phyloP scores from a whole-genome alignment of 2,888 invertebrate species.

The Eucera pruinosa region DNA sequence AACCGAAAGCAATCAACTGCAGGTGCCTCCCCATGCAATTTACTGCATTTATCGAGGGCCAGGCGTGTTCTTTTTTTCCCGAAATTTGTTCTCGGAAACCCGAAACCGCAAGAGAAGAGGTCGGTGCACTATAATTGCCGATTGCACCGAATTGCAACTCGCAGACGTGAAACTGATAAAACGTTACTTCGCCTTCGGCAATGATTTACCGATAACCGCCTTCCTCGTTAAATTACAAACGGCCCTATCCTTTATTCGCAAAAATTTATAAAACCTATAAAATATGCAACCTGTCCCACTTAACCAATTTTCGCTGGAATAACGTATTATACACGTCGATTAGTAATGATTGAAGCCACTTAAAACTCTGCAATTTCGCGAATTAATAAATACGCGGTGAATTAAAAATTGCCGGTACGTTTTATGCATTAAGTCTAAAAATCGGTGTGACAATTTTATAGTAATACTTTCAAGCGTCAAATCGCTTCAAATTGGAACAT shows the following conservation, averaged over 20 bases:
- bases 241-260: background rate
- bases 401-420: no score
- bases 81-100: slow-evolving; percentile 51
- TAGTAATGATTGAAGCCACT: no score
- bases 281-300: background rate
- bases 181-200: slow-evolving; percentile 7
- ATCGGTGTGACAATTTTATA: no score
- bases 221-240: background rate
- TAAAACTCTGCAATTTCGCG: no score
- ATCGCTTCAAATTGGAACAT: no score
- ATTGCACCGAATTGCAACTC: slow-evolving; percentile 28
- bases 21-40: slow-evolving; percentile 37
- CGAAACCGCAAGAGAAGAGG: slow-evolving; percentile 55
- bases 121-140: slow-evolving; percentile 51
- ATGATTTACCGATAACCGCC: background rate
- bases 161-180: slow-evolving; percentile 17
- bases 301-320: no score
- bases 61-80: slow-evolving; percentile 35
- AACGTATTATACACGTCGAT: no score
- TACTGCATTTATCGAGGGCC: slow-evolving; percentile 49
- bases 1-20: slow-evolving; percentile 39
- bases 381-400: no score
- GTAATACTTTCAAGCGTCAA: no score
- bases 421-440: no score
- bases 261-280: background rate